These are phyloP conservation scores for Amorpha juglandis DNA, from an alignment of 2,888 invertebrate species.

Conservation along the genomic window DNA sequence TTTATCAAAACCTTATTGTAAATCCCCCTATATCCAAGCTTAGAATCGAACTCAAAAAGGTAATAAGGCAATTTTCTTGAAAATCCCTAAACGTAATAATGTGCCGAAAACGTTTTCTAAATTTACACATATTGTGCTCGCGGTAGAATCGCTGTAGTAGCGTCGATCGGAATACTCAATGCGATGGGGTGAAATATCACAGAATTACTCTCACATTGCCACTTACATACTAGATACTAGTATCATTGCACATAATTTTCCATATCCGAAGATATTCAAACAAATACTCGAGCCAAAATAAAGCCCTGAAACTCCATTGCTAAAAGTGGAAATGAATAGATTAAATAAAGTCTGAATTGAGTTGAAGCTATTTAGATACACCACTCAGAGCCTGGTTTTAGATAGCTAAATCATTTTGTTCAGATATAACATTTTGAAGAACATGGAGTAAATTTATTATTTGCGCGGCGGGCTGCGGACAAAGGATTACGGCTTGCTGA, in stretches of 20 bases:
- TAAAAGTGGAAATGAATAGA: constrained; percentile 45
- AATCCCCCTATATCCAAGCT: constrained; percentile 75
- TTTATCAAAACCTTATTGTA: constrained; percentile 54
- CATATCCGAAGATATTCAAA: constrained; percentile 30
- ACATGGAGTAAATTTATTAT: constrained; percentile 82
- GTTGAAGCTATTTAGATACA: constrained; percentile 51
- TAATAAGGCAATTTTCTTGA: constrained; percentile 83
- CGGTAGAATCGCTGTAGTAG: constrained; percentile 72
- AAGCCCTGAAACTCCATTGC: constrained; percentile 38
- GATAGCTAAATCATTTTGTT: constrained; percentile 78
- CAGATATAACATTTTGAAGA: constrained; percentile 72
- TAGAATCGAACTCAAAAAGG: constrained; percentile 77
- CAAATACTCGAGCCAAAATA: constrained; percentile 38
- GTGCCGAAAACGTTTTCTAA: constrained; percentile 82
- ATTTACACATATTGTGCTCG: constrained; percentile 82
- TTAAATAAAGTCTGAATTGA: constrained; percentile 49
- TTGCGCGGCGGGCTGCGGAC: constrained; percentile 75
- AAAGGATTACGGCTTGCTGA: constrained; percentile 82
- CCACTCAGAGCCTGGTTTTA: constrained; percentile 58
- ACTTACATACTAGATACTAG: constrained; percentile 48
- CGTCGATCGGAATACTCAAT: constrained; percentile 77
- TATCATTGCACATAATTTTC: constrained; percentile 26
- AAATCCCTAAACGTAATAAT: constrained; percentile 83
- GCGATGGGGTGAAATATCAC: constrained; percentile 64
- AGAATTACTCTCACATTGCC: constrained; percentile 58